phyloP scores from a whole-genome alignment of 2,113 vertebrate genomes.

The Hypocryptadius cinnamomeus region DNA sequence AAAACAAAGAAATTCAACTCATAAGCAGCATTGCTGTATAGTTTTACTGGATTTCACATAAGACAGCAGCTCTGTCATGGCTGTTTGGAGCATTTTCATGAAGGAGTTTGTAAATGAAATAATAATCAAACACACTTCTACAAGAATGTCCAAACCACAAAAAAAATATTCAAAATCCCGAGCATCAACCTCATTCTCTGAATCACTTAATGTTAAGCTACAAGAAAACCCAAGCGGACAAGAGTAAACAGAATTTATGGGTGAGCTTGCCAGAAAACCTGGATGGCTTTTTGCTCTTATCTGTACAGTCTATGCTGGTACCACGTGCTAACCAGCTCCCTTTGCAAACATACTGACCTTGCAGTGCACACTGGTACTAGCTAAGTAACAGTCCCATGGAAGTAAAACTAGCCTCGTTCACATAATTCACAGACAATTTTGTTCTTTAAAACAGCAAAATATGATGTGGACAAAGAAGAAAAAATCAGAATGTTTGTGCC shows the following conservation, averaged over 20 bases:
- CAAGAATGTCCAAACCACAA: background rate
- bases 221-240: background rate
- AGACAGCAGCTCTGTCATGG: background rate
- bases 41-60: background rate
- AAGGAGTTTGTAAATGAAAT: background rate
- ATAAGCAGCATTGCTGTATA: background rate
- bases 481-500: background rate
- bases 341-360: background rate
- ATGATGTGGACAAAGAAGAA: background rate
- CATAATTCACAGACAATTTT: background rate
- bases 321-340: fast-evolving
- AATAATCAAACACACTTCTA: background rate
- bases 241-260: background rate
- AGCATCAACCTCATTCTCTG: background rate
- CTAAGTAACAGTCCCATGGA: background rate
- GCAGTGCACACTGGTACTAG: background rate
- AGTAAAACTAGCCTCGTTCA: background rate
- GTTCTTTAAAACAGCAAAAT: background rate
- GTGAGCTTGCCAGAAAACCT: background rate
- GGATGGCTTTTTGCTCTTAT: background rate
- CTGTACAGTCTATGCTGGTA: background rate
- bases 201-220: background rate
- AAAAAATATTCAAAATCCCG: background rate
- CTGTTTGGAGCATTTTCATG: background rate
- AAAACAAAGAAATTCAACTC: background rate